These are phyloP conservation scores for Drosophila merina DNA, from an alignment of 2,888 invertebrate genomes.

Conservation along the genomic window DNA sequence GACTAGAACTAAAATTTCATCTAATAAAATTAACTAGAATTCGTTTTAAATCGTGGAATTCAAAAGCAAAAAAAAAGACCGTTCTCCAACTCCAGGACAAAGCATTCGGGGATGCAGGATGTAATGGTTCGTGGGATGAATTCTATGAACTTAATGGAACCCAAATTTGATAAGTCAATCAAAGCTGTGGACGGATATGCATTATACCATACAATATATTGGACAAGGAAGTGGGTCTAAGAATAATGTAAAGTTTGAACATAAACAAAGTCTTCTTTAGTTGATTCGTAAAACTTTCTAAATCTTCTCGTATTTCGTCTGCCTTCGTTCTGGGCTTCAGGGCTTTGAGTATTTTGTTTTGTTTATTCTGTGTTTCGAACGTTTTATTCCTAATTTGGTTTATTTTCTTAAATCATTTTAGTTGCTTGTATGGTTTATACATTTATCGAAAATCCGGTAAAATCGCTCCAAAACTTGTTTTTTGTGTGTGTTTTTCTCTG, in stretches of 20 bases:
- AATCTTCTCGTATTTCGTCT: slow-evolving; percentile 40
- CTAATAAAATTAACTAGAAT: slow-evolving; percentile 75
- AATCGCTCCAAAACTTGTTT: slow-evolving; percentile 81
- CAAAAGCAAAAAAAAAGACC: slow-evolving; percentile 30
- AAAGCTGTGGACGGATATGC: slow-evolving; percentile 76
- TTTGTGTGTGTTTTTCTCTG: slow-evolving; percentile 36
- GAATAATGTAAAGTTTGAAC: slow-evolving; percentile 2
- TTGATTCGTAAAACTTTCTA: slow-evolving; percentile 74
- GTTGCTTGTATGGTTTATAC: slow-evolving; percentile 59
- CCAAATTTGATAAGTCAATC: slow-evolving; percentile 37
- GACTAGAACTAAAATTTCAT: slow-evolving; percentile 62
- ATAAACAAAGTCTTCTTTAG: slow-evolving; percentile 15
- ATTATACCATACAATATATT: slow-evolving; percentile 55
- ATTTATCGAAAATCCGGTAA: slow-evolving; percentile 80
- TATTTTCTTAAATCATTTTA: slow-evolving; percentile 30
- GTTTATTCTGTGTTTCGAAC: slow-evolving; percentile 34
- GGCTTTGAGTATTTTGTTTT: slow-evolving; percentile 30
- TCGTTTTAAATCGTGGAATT: slow-evolving; percentile 36
- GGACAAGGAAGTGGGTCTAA: slow-evolving; percentile 41
- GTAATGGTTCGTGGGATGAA: background rate
- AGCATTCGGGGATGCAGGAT: slow-evolving; percentile 4
- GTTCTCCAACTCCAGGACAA: slow-evolving; percentile 29
- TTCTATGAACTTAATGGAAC: slow-evolving; percentile 23
- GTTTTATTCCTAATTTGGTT: slow-evolving; percentile 32
- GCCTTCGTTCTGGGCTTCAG: background rate